These are phyloP conservation scores for Sarcophaga rosellei DNA, from an alignment of 2,888 invertebrate genomes.

Conservation along the genomic window DNA sequence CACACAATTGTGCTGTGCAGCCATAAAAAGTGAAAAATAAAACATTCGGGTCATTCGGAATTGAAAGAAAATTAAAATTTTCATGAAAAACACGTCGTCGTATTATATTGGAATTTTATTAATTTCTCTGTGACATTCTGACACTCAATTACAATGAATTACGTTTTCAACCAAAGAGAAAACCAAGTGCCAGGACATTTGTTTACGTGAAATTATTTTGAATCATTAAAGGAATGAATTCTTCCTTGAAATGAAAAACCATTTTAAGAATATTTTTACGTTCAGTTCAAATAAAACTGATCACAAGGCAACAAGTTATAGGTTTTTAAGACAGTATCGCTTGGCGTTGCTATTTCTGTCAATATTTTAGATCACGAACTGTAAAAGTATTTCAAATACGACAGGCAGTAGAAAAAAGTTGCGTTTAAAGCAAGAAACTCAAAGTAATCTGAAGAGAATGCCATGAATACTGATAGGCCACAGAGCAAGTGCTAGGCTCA, in stretches of 20 bases:
- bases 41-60: background rate
- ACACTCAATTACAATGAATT: slow-evolving; percentile 45
- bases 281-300: too few species aligned
- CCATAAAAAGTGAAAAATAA: background rate
- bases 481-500: too few species aligned
- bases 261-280: too few species aligned
- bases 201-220: background rate
- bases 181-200: slow-evolving; percentile 17
- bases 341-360: too few species aligned
- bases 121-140: slow-evolving; percentile 54
- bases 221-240: background rate
- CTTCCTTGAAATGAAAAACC: background rate
- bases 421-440: too few species aligned
- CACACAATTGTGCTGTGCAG: slow-evolving; percentile 1
- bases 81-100: slow-evolving; percentile 38
- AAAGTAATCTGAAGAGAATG: too few species aligned
- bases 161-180: slow-evolving; percentile 12
- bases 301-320: too few species aligned
- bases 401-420: too few species aligned
- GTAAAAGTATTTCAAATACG: too few species aligned
- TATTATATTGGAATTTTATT: slow-evolving; percentile 54
- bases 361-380: too few species aligned
- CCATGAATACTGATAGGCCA: too few species aligned
- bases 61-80: slow-evolving; percentile 17
- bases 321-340: too few species aligned